phyloP scores from a whole-genome alignment of 2,888 invertebrate species.

The Plagodis dolabraria region DNA sequence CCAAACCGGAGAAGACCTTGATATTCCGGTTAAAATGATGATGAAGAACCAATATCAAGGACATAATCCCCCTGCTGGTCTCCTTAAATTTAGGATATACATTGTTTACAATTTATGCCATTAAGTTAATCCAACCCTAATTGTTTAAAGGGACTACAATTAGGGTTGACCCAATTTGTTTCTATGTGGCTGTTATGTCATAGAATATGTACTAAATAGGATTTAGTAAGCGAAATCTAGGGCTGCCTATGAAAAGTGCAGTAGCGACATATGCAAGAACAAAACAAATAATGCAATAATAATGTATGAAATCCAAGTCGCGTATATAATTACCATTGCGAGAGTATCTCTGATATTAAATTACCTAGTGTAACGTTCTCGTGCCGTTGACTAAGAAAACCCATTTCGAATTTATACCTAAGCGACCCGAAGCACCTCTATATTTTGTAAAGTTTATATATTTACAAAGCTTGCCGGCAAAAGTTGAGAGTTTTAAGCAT shows the following conservation, averaged over 20 bases:
- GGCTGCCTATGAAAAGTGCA: constrained; percentile 1
- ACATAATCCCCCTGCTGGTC: too few relatives aligned
- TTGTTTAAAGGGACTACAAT: constrained; percentile 1
- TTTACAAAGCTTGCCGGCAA: constrained; percentile 23
- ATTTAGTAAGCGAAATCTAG: background rate
- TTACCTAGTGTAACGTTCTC: constrained; percentile 27
- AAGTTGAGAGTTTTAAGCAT: constrained; percentile 34
- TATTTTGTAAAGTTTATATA: constrained; percentile 36
- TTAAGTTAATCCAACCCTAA: constrained; percentile 19
- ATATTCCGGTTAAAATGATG: too few relatives aligned
- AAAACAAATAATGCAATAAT: constrained; percentile 13
- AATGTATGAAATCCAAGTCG: constrained; percentile 23
- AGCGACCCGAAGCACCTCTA: constrained; percentile 12
- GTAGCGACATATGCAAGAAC: constrained; percentile 1
- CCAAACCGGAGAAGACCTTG: too few relatives aligned
- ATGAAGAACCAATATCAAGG: too few relatives aligned
- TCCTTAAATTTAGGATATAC: too few relatives aligned
- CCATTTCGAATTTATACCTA: constrained; percentile 28
- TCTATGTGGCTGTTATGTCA: constrained; percentile 9
- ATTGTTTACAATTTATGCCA: background rate
- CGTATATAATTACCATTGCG: constrained; percentile 26
- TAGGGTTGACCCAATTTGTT: background rate
- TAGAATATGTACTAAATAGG: background rate
- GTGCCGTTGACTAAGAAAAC: constrained; percentile 22
- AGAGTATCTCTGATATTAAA: constrained; percentile 31